A percentile compares a stretch with the other conserved stretches of the same genome.
Evolutionary conservation across 2,113 vertebrate genomes (phyloP).

Genomic region (Platichthys flesus): DNA sequence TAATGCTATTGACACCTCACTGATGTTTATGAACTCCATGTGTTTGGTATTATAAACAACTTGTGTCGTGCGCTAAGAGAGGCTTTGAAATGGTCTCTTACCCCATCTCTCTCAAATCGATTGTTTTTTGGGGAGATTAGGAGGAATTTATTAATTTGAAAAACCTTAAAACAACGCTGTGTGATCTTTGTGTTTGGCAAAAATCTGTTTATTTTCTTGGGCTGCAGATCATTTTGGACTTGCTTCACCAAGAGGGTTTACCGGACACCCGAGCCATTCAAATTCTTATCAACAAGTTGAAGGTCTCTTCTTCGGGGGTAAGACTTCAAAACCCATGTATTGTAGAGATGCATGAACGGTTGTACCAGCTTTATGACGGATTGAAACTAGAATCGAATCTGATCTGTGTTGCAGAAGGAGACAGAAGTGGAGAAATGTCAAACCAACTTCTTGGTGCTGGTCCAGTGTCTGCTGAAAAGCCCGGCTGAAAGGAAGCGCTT

Average conservation of each 20-base stretch:
- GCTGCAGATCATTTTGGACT: conserved; percentile 73
- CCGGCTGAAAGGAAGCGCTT: conserved; percentile 68
- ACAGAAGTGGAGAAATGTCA: conserved; percentile 75
- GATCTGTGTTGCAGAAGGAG: conserved; percentile 59
- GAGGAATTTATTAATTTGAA: no score
- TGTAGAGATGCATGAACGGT: not conserved
- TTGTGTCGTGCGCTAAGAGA: not conserved
- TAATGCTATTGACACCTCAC: not conserved
- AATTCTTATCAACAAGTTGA: conserved; percentile 71
- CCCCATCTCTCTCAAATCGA: not conserved
- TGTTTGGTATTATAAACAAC: not conserved
- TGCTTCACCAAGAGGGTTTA: conserved; percentile 63
- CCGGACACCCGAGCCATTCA: conserved; percentile 69
- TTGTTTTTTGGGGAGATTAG: no score
- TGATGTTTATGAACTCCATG: conserved; percentile 5
- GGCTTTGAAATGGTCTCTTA: not conserved
- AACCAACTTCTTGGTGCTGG: conserved; percentile 78
- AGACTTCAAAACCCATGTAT: not conserved
- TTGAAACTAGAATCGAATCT: not conserved
- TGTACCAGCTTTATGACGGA: not conserved
- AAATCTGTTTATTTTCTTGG: conserved; percentile 3
- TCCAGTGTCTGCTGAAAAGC: conserved; percentile 75
- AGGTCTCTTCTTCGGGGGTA: conserved; percentile 63
- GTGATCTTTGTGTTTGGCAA: not conserved
- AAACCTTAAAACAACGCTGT: not conserved